Evolutionary conservation across 2,797 vertebrate genomes (phyloP), one percentile per base, ranked within the genome.

Genomic region (Anabacerthia variegaticeps): DNA sequence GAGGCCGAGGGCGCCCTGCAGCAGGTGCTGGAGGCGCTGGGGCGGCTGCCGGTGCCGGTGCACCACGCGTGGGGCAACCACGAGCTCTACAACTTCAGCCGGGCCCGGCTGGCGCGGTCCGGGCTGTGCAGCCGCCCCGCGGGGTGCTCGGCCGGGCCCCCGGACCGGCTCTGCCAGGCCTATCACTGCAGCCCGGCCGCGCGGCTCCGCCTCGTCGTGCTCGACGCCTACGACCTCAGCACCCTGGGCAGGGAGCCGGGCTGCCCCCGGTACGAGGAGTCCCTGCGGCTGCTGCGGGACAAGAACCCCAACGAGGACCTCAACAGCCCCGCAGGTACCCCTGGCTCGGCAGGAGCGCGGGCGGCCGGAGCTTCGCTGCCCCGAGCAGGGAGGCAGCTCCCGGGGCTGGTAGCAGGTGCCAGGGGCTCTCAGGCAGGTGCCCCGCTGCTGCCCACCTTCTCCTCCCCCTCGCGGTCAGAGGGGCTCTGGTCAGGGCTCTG

Each of bases 1-100:
- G 83, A 97, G 14, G 98, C 99, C 0, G 98, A 98, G 11, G 59
- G 37, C 2, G 98, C 99, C 1, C 96, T 99, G 39, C 96, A 97
- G 63, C 78, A 84, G 10, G 98, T 99, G 48, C 89, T 99, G 95
- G 76, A 59, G 1, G 98, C 97, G 39, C 97, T 99, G 88, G 55
- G 96, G 76, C 54, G 48, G 68, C 81, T 85, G 36, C 41, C 75
- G 41, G 94, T 77, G 46, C 96, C 98, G n/a, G 98, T 99, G 7
- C 98, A 99, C 79, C 99, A 99, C n/a, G 97, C 98, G 0, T 99
- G 99, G 99, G 99, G 99, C 3, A 99, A 99, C 95, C 99, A 99
- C 37, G 99, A 99, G 95, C 98, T 99, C 16, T 99, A 99, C 32
- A 99, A 99, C 97, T 99, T 99, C 97, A 98, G 96, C 93, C 96